A percentile compares a stretch with the other conserved stretches of the same genome.
phyloP scores from a whole-genome alignment of 30 jellyfish, hydroid and myxozoan genomes.

The Turritopsis dohrnii region DNA sequence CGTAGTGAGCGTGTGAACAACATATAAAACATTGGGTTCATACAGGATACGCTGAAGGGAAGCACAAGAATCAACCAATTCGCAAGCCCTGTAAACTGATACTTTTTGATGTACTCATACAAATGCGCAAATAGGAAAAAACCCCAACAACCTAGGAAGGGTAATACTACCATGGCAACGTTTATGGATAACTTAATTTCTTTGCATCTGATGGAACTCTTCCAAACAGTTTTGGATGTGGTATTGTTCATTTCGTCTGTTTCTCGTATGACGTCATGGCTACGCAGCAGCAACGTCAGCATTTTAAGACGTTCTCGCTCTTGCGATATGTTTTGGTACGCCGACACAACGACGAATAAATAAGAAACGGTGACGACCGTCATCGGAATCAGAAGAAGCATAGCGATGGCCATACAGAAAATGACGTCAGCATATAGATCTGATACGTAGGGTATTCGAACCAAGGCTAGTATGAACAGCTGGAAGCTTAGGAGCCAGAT shows the following conservation, averaged over 20 bases:
- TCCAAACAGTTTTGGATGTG: not conserved
- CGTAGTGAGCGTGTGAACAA: slow-evolving; percentile 28
- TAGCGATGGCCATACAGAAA: not conserved
- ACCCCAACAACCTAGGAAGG: slow-evolving; percentile 32
- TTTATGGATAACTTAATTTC: slow-evolving; percentile 28
- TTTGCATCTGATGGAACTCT: slow-evolving; percentile 11
- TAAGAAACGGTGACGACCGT: slow-evolving; percentile 1
- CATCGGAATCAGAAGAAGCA: slow-evolving; percentile 27
- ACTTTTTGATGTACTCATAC: not conserved
- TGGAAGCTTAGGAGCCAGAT: slow-evolving; percentile 26
- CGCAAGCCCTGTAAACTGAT: slow-evolving; percentile 16
- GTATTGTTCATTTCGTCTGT: not conserved
- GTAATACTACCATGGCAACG: slow-evolving; percentile 32
- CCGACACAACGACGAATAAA: slow-evolving; percentile 11
- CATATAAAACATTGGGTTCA: slow-evolving; percentile 26
- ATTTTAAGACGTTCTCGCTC: slow-evolving; percentile 23
- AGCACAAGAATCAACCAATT: slow-evolving; percentile 23
- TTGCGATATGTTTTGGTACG: slow-evolving; percentile 21
- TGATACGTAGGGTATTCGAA: slow-evolving; percentile 18
- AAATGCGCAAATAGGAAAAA: slow-evolving; percentile 26
- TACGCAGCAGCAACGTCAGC: slow-evolving; percentile 3
- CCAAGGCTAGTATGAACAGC: not conserved
- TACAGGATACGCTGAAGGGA: slow-evolving; percentile 25
- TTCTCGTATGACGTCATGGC: not conserved
- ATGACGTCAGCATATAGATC: not conserved